These are phyloP conservation scores for Capreolus pygargus DNA, from an alignment of 2,113 vertebrate genomes.

Conservation along the genomic window DNA sequence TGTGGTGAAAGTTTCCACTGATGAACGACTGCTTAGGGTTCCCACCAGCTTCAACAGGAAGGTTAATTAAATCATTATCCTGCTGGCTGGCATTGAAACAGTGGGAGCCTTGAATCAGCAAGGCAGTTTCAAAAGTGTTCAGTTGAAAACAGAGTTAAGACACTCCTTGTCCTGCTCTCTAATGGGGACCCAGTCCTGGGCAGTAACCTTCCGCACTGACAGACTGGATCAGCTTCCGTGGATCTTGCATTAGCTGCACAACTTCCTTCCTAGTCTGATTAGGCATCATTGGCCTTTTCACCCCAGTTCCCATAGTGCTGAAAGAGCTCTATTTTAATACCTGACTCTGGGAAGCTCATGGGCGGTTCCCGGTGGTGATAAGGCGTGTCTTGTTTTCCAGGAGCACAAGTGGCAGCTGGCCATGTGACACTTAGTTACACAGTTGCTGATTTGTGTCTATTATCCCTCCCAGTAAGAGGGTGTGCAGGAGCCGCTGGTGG, in stretches of 20 bases:
- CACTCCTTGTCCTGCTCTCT: neutral
- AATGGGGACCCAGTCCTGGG: neutral
- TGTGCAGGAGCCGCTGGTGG: constrained; percentile 44
- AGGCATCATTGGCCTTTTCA: neutral
- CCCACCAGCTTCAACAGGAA: neutral
- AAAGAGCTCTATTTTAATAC: neutral
- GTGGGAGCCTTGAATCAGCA: neutral
- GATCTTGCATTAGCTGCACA: neutral
- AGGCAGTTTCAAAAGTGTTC: neutral
- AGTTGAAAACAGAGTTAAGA: neutral
- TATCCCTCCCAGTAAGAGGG: neutral
- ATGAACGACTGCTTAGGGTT: constrained; percentile 1
- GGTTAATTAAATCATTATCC: neutral
- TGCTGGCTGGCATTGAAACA: neutral
- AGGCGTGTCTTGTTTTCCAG: neutral
- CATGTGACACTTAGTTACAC: neutral
- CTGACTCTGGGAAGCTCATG: neutral
- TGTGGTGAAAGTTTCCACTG: constrained; percentile 32
- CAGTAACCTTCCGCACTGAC: neutral
- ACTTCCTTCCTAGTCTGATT: neutral
- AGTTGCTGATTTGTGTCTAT: constrained; percentile 31
- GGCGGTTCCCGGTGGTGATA: neutral
- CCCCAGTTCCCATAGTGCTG: neutral
- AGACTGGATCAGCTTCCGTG: neutral
- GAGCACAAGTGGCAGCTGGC: neutral